Conservation (phyloP, 2,888 invertebrate species). For the Cephalotes varians region DNA sequence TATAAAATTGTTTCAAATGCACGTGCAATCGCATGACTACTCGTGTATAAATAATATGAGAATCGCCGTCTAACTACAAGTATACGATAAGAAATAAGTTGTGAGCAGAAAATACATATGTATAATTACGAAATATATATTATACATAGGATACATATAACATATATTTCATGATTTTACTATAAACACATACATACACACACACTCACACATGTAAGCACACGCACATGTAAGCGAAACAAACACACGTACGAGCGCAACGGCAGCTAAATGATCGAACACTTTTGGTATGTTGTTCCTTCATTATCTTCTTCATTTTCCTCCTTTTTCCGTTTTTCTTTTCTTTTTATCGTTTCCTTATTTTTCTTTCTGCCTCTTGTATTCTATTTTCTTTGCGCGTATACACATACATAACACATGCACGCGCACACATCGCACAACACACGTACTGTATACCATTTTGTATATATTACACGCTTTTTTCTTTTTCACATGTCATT, state of each 20-base stretch:
- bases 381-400: constrained; percentile 42
- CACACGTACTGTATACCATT: not conserved
- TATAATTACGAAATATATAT: constrained; percentile 63
- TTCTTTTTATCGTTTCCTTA: not conserved
- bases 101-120: constrained; percentile 71
- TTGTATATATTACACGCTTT: constrained; percentile 39
- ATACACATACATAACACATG: not conserved
- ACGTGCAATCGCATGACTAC: constrained; percentile 80
- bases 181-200: constrained; percentile 41
- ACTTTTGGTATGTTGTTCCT: constrained; percentile 82
- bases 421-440: not conserved
- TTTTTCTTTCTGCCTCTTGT: constrained; percentile 21
- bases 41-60: constrained; percentile 77
- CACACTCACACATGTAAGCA: constrained; percentile 27
- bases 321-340: constrained; percentile 21
- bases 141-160: constrained; percentile 54
- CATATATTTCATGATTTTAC: constrained; percentile 54
- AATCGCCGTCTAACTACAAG: constrained; percentile 73
- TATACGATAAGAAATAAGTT: constrained; percentile 76
- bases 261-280: constrained; percentile 84
- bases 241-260: constrained; percentile 80
- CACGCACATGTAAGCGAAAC: constrained; percentile 7
- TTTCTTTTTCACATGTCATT: constrained; percentile 42
- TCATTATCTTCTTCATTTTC: constrained; percentile 52
- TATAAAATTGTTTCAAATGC: constrained; percentile 83